These are phyloP conservation scores for Triplophysa dalaica DNA, from an alignment of 2,113 vertebrate genomes.

Conservation along the genomic window DNA sequence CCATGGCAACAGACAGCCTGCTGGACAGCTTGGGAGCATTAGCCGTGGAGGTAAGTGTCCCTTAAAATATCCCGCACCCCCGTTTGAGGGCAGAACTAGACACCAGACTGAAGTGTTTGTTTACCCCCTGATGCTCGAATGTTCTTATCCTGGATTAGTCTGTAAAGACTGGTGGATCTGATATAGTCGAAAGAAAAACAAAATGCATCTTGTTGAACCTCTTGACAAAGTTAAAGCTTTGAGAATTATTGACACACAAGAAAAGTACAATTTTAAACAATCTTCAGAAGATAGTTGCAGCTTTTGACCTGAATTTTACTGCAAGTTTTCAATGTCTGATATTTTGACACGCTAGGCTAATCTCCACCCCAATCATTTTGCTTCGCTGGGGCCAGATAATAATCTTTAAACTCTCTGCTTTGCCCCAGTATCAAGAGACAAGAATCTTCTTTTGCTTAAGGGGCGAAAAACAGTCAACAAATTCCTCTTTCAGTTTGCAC, in stretches of 20 bases:
- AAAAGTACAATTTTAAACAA: no score
- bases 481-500: constrained; percentile 18
- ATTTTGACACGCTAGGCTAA: not conserved
- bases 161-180: not conserved
- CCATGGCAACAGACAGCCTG: constrained; percentile 78
- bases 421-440: not conserved
- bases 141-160: not conserved
- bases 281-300: not conserved
- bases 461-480: not conserved
- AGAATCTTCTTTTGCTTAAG: not conserved
- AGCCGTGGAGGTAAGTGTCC: constrained; percentile 78
- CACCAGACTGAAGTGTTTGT: not conserved
- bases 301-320: not conserved
- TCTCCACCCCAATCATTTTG: not conserved
- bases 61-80: constrained; percentile 29
- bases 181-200: not conserved
- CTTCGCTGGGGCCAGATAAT: not conserved
- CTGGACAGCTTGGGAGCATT: constrained; percentile 77
- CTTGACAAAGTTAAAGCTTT: not conserved
- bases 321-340: no score
- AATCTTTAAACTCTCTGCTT: not conserved
- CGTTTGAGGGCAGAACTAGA: constrained; percentile 8
- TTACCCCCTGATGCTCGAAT: constrained; percentile 1
- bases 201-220: not conserved
- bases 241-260: not conserved